Evolutionary conservation across 2,797 vertebrate genomes (phyloP).

Genomic region (Artibeus jamaicensis): DNA sequence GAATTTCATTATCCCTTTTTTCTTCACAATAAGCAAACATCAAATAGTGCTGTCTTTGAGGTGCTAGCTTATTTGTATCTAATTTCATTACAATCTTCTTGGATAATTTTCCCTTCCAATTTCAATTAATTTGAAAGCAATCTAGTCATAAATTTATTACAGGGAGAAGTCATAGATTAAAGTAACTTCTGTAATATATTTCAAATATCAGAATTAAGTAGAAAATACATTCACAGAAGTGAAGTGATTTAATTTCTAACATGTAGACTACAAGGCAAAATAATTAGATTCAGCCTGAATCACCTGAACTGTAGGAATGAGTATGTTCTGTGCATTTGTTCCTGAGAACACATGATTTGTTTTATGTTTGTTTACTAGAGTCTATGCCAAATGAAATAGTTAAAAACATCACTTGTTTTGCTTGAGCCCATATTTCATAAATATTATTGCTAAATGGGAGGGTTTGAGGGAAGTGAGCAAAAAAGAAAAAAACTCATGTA

Average conservation of each 20-base stretch:
- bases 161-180: constrained; percentile 36
- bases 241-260: constrained; percentile 57
- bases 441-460: background rate
- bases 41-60: background rate
- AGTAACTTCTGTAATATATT: constrained; percentile 61
- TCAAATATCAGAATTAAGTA: constrained; percentile 49
- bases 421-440: background rate
- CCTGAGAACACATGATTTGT: background rate
- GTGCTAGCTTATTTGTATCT: constrained; percentile 51
- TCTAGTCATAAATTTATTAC: constrained; percentile 28
- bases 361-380: background rate
- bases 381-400: background rate
- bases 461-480: background rate
- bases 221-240: constrained; percentile 22
- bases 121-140: constrained; percentile 65
- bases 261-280: constrained; percentile 12
- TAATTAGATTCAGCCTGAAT: constrained; percentile 58
- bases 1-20: background rate
- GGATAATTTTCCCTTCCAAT: constrained; percentile 47
- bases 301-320: constrained; percentile 31
- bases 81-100: constrained; percentile 40
- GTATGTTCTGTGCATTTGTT: background rate
- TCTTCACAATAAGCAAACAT: background rate
- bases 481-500: background rate
- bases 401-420: background rate